A percentile compares a stretch with the other conserved stretches of the same genome.
phyloP scores from a whole-genome alignment of 2,888 invertebrate species.

The Pharmacophagus antenor region DNA sequence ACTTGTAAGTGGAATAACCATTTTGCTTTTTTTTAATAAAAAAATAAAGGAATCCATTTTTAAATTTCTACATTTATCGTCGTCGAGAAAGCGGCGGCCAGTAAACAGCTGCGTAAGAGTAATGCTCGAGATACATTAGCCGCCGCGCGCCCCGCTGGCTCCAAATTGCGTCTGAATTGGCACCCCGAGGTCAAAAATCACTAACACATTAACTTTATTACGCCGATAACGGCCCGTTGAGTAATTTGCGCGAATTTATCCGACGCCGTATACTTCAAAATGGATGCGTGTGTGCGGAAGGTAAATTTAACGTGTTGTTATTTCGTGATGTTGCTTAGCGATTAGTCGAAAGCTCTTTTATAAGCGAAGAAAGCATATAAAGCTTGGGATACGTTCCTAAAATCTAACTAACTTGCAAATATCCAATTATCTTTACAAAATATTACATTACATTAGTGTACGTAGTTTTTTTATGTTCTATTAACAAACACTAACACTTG shows the following conservation, averaged over 20 bases:
- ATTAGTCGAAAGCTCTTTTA: too few relatives aligned
- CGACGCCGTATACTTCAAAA: background rate
- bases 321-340: too few relatives aligned
- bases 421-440: too few relatives aligned
- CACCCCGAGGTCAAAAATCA: constrained; percentile 57
- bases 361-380: too few relatives aligned
- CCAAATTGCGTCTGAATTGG: constrained; percentile 60
- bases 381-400: too few relatives aligned
- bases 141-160: constrained; percentile 47
- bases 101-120: constrained; percentile 3
- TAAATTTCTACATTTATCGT: constrained; percentile 1
- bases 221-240: constrained; percentile 47
- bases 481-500: too few relatives aligned
- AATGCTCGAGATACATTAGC: constrained; percentile 49
- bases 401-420: too few relatives aligned
- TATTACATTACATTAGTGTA: too few relatives aligned
- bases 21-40: background rate
- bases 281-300: too few relatives aligned
- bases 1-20: background rate
- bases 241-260: constrained; percentile 56
- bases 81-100: background rate
- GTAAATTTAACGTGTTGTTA: too few relatives aligned
- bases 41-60: background rate
- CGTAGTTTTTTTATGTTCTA: too few relatives aligned
- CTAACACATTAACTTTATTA: constrained; percentile 63